Evolutionary conservation across 2,888 invertebrate species (phyloP).

Genomic region (Seira sanloemensis): DNA sequence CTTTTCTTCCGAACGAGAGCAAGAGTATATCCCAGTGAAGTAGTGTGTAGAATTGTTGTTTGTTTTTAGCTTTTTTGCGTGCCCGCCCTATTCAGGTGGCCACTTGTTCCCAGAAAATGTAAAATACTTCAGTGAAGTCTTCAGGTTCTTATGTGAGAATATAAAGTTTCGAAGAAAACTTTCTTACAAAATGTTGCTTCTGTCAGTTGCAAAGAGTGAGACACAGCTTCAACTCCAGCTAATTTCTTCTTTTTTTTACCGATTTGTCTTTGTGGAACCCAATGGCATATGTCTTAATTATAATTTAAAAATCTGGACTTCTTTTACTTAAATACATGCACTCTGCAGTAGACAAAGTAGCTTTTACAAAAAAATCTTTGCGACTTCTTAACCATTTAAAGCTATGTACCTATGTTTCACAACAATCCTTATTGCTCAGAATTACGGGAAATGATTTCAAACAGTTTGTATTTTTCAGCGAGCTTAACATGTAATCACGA

Average conservation of each 20-base stretch:
- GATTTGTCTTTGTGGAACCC: slow-evolving; percentile 11
- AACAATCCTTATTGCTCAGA: neutral
- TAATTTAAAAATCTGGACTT: neutral
- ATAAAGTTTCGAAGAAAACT: too few species aligned
- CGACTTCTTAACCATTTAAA: neutral
- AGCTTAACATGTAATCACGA: neutral
- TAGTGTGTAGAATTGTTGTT: neutral
- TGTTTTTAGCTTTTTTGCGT: neutral
- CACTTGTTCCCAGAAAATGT: slow-evolving; percentile 59
- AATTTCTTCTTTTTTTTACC: too few species aligned
- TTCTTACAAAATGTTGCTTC: neutral
- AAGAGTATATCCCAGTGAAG: neutral
- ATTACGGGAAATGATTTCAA: neutral
- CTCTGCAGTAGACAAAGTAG: neutral
- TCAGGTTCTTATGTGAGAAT: slow-evolving; percentile 52
- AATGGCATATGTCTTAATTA: neutral
- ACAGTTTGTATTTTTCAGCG: neutral
- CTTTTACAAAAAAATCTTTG: too few species aligned
- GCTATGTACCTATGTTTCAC: neutral
- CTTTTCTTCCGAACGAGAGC: neutral
- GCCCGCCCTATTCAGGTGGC: slow-evolving; percentile 43
- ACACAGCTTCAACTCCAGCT: too few species aligned
- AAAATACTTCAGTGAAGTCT: slow-evolving; percentile 59
- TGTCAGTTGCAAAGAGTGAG: too few species aligned
- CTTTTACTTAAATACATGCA: neutral